Base-by-base conservation (phyloP, 2,113 vertebrate species). In the Symphodus melops region DNA sequence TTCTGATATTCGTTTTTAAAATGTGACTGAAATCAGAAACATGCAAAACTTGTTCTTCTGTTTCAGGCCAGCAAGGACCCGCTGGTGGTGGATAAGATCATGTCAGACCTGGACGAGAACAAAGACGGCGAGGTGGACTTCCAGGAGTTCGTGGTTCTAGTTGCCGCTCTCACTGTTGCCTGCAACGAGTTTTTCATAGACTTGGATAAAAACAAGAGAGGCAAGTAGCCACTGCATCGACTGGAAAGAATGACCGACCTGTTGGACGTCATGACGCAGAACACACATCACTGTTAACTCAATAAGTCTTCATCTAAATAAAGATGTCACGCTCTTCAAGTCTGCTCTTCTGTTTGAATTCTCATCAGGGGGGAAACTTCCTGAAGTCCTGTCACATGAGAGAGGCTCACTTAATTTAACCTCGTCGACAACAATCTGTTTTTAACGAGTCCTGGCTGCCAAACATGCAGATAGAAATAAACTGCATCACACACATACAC, bases 91-190 rank as follows among this genome's bases (percentile, higher is more conserved):
- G 97, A 98, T 64, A 95, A 95, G 89, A 96, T 99, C 36, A 95
- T 99, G 96, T 86, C 75, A 3, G 96, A 97, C 65, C 87, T 99
- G 83, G 97, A 99, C 28, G 95, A 96, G 66, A 95, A 98, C 1
- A 79, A 91, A 1, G 97, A 99, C 0, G 96, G 96, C 0, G 91
- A 98, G 49, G 96, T 98, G 78, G 96, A 98, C 83, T 99, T 99
- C 89, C 94, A 97, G 88, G 97, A 99, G 83, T 99, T 95, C 12
- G 95, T 98, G 25, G 85, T 96, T 23, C 86, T 98, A 86, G 96
- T 99, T n/a, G 95, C 95, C 0, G 93, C 93, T 0, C 92, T 99
- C 80, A 97, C 96, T 0, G 94, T 99, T 77, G 94, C 95, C 75
- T 97, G 97, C 84, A 98, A 98, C 82, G 94, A 94, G 0, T 98